Conservation (phyloP, 2,888 invertebrate genomes). For the Augochlorella aurata region DNA sequence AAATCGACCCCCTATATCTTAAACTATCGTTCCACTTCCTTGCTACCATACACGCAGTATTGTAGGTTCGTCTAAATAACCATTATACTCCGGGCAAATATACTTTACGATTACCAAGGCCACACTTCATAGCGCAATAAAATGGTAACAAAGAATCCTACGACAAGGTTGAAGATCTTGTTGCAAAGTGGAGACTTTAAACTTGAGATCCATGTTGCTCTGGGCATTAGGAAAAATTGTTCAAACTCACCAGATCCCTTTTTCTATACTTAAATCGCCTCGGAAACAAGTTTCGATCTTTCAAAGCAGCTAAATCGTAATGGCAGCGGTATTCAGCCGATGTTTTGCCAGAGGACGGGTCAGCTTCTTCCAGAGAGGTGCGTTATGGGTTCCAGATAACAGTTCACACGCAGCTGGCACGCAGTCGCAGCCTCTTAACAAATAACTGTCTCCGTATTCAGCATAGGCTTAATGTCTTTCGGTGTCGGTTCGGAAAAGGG, state of each 20-base stretch:
- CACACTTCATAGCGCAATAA: too few species aligned
- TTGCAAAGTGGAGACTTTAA: too few species aligned
- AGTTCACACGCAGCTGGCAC: conserved; percentile 67
- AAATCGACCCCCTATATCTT: too few species aligned
- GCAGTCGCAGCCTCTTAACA: conserved; percentile 64
- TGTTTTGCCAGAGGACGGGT: conserved; percentile 22
- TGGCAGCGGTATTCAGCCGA: conserved; percentile 24
- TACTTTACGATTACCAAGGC: too few species aligned
- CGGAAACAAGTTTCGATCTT: neutral
- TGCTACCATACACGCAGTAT: too few species aligned
- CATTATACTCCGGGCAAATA: too few species aligned
- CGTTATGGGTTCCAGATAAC: conserved; percentile 72
- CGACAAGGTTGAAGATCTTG: too few species aligned
- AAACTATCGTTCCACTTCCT: too few species aligned
- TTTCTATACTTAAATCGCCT: too few species aligned
- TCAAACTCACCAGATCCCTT: neutral
- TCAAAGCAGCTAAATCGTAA: conserved; percentile 9
- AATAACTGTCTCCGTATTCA: conserved; percentile 71
- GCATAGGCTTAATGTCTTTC: conserved; percentile 67
- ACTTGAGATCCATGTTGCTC: neutral
- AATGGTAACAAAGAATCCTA: too few species aligned
- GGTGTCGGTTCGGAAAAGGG: conserved; percentile 37
- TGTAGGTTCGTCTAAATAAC: too few species aligned
- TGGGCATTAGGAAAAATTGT: neutral
- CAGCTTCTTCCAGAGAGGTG: conserved; percentile 46